Base-by-base conservation (phyloP, 2,888 invertebrate species). In the Caenorhabditis sinica region DNA sequence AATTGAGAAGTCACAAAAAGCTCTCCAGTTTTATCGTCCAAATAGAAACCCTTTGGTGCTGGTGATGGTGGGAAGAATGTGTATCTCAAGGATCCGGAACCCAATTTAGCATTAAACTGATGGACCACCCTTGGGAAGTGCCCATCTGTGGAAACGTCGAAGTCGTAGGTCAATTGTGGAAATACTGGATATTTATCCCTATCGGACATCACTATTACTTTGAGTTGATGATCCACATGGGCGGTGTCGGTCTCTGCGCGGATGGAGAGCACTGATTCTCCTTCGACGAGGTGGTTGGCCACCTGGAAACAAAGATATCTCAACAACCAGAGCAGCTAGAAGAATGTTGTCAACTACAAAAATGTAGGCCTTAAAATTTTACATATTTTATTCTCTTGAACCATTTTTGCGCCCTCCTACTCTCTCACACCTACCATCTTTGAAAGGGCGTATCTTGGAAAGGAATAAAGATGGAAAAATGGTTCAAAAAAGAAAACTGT, bases 161-260 rank as follows among this genome's bases (percentile, higher is more conserved):
- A 82, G 72, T 92, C 90, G 53, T 92, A 92, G 20, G 89, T 89
- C 13, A 92, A 81, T 61, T 89, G 87, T 5, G 90, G 89, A 80
- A 92, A 92, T 23, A 92, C 92, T 13, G 92, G 92, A 73, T 91
- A 92, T 49, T 91, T 91, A 69, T 91, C 90, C 9, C 91, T 72
- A 63, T 91, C 90, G 0, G 86, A 83, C 91, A 92, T 92, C 13
- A 90, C 90, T 1, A 92, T 86, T n/a, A 92, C 80, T 23, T 83
- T 83, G 9, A 92, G 75, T 40, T 83, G 69, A 71, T 92, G 90
- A 17, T 85, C 85, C 6, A 85, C 86, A 25, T 77, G 83, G 28
- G 75, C 79, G 15, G 75, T 84, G 25, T 83, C 85, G 58, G 87
- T 85, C 49, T 87, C 85, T 8, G 87, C 87, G 3, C 88, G 85